A percentile compares a stretch with the other conserved stretches of the same genome.
Conservation (phyloP, 2,113 vertebrate genomes). For the Apteryx mantelli region DNA sequence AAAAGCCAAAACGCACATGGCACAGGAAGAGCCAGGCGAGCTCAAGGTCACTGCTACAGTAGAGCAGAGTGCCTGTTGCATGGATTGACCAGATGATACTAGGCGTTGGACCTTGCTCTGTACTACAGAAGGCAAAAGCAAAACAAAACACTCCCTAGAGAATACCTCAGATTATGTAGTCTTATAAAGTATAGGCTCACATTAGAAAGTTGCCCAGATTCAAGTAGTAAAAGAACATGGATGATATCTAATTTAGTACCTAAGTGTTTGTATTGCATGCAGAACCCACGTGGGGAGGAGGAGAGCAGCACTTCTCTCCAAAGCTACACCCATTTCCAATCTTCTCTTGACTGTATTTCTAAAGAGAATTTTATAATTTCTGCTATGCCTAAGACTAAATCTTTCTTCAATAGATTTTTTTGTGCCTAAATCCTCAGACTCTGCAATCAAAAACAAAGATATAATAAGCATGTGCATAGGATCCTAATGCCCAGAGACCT, state of each 20-base stretch:
- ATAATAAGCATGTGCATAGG: not conserved
- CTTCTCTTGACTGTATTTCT: not conserved
- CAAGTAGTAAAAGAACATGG: not conserved
- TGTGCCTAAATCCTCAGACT: not conserved
- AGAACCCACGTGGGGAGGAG: fast-evolving
- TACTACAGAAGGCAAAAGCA: not conserved
- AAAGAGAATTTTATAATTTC: not conserved
- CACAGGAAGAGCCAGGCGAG: not conserved
- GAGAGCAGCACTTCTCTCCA: not conserved
- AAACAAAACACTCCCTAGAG: not conserved
- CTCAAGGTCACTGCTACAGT: not conserved
- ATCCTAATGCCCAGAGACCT: not conserved
- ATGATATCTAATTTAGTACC: not conserved
- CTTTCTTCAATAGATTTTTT: not conserved
- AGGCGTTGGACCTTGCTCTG: not conserved
- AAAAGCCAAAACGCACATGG: not conserved
- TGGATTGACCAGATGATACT: not conserved
- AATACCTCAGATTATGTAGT: not conserved
- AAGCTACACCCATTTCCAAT: not conserved
- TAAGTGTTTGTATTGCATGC: not conserved
- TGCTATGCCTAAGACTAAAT: not conserved
- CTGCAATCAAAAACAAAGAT: not conserved
- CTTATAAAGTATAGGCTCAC: not conserved
- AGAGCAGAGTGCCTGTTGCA: not conserved
- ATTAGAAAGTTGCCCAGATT: not conserved